phyloP scores from a whole-genome alignment of 2,888 invertebrate species.

The Allophyes oxyacanthae region DNA sequence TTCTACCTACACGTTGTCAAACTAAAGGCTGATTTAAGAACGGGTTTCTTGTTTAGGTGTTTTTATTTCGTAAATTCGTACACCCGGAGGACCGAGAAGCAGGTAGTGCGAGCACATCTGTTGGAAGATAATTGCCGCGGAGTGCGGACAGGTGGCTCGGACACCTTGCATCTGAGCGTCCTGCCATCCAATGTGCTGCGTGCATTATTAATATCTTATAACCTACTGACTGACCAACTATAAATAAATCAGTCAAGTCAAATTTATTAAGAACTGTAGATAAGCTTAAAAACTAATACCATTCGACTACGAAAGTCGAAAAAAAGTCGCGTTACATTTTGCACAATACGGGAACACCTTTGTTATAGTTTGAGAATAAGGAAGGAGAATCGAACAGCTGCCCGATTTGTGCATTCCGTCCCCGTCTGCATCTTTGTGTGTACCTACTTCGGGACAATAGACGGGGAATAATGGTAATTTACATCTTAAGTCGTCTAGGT shows the following conservation, averaged over 20 bases:
- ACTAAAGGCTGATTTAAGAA: constrained; percentile 46
- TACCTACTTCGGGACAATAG: constrained; percentile 79
- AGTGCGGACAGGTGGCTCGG: constrained; percentile 83
- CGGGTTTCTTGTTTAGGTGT: constrained; percentile 66
- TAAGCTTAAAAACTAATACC: constrained; percentile 53
- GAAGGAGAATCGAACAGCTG: constrained; percentile 84
- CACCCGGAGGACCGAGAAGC: constrained; percentile 62
- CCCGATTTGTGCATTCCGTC: constrained; percentile 86
- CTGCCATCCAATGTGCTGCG: constrained; percentile 53
- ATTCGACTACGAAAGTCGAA: constrained; percentile 61
- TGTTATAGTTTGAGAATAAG: constrained; percentile 82
- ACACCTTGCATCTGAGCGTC: constrained; percentile 83
- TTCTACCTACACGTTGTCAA: constrained; percentile 9
- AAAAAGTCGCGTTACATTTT: constrained; percentile 83
- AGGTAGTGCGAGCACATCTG: constrained; percentile 84
- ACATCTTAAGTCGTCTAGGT: constrained; percentile 87
- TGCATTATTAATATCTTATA: constrained; percentile 39
- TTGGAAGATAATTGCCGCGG: constrained; percentile 82
- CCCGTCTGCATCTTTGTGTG: constrained; percentile 87
- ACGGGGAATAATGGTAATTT: constrained; percentile 86
- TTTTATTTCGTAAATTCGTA: constrained; percentile 59
- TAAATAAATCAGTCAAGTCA: constrained; percentile 18
- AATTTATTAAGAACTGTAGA: constrained; percentile 12
- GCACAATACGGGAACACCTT: constrained; percentile 81
- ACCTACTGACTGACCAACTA: constrained; percentile 27